Percentiles rank a stretch among this genome's conserved stretches.
These are phyloP conservation scores for Acholoe squamosa DNA, from an alignment of 2,888 invertebrate genomes.

Conservation along the genomic window DNA sequence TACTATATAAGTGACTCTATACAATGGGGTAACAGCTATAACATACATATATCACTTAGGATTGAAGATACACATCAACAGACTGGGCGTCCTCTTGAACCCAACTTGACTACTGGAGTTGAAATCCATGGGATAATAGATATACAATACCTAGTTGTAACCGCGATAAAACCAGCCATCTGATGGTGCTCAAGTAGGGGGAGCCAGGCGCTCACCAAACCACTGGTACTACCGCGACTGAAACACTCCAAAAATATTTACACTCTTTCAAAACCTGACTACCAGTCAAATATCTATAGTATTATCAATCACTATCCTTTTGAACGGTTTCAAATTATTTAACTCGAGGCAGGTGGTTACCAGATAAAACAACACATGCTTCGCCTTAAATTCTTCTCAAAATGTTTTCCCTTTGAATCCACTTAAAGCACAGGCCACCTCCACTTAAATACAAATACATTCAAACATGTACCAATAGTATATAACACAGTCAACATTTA, in stretches of 20 bases:
- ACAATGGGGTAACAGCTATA: slow-evolving; percentile 60
- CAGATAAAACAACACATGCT: not conserved
- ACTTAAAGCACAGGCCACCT: slow-evolving; percentile 37
- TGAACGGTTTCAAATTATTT: slow-evolving; percentile 26
- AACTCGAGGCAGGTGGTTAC: slow-evolving; percentile 13
- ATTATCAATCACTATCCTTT: not conserved
- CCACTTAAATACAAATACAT: slow-evolving; percentile 40
- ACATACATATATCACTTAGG: slow-evolving; percentile 60
- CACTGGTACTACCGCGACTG: not conserved
- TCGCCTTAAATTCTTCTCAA: not conserved
- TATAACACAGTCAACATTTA: slow-evolving; percentile 23
- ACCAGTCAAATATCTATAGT: slow-evolving; percentile 34
- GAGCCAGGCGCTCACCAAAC: not conserved
- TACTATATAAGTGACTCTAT: slow-evolving; percentile 62
- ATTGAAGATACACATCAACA: slow-evolving; percentile 59
- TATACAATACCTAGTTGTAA: slow-evolving; percentile 28
- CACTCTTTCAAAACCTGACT: slow-evolving; percentile 53
- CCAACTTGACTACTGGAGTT: slow-evolving; percentile 33
- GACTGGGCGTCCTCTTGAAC: slow-evolving; percentile 36
- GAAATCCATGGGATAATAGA: slow-evolving; percentile 33
- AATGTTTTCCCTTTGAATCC: not conserved
- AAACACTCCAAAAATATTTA: slow-evolving; percentile 56
- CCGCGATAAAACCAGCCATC: not conserved
- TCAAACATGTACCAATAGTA: slow-evolving; percentile 42
- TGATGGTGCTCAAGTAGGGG: not conserved